Percentiles rank a stretch among this genome's conserved stretches.
These are phyloP conservation scores for Globodera ellingtonae DNA, from an alignment of 1,140 invertebrate species.

Conservation along the genomic window DNA sequence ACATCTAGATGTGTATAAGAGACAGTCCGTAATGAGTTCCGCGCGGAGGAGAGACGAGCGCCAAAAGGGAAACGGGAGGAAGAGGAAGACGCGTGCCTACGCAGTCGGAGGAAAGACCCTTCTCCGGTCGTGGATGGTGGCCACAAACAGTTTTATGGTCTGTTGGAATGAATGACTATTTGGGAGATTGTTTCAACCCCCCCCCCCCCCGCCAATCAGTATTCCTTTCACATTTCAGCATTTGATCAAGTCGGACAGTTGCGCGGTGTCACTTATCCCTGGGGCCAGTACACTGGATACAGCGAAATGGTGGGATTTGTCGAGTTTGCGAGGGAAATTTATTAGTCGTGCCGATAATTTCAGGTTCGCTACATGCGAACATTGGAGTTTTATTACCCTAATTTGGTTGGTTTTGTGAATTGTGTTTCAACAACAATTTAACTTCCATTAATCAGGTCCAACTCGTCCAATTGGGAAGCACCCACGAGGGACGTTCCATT, in stretches of 20 bases:
- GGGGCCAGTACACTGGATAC: conserved; percentile 58
- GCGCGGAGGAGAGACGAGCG: conserved; percentile 10
- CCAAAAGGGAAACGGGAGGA: conserved; percentile 9
- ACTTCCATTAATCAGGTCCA: conserved; percentile 31
- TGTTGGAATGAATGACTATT: conserved; percentile 26
- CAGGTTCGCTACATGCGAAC: conserved; percentile 38
- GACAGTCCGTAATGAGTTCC: conserved; percentile 15
- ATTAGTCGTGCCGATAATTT: neutral
- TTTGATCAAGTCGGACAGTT: conserved; percentile 30
- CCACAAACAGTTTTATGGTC: conserved; percentile 8
- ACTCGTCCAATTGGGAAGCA: conserved; percentile 55
- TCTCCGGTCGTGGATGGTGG: neutral
- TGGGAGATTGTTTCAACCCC: conserved; percentile 29
- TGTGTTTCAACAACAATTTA: neutral
- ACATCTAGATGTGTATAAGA: too few relatives aligned
- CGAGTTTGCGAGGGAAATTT: conserved; percentile 43
- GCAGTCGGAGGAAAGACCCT: conserved; percentile 6
- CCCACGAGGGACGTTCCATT: conserved; percentile 64
- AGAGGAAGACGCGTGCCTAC: conserved; percentile 1
- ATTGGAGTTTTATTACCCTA: conserved; percentile 61
- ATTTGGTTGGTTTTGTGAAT: conserved; percentile 23
- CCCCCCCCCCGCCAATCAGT: neutral
- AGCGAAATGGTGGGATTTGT: conserved; percentile 49
- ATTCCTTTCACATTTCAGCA: neutral
- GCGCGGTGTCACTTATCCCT: conserved; percentile 54